phyloP scores from a whole-genome alignment of 2,797 vertebrate species.

The Rhyacichthys aspro region DNA sequence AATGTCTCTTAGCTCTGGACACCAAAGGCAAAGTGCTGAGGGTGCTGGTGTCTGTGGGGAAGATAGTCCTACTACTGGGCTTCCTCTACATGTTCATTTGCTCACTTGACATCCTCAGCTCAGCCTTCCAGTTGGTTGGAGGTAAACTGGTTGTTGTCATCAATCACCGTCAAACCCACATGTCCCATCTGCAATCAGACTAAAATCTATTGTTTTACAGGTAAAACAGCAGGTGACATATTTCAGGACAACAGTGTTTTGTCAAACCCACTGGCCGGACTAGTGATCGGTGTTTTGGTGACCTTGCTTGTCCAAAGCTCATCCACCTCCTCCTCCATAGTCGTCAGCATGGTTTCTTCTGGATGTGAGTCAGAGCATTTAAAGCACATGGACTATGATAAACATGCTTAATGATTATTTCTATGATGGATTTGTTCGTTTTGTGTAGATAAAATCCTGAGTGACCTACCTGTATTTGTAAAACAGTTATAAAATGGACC shows the following conservation, averaged over 20 bases:
- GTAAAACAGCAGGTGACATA: constrained; percentile 93
- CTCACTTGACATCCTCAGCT: constrained; percentile 93
- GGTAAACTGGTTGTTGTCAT: constrained; percentile 74
- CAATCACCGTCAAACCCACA: background rate
- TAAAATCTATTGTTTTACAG: constrained; percentile 59
- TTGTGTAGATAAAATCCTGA: too few relatives aligned
- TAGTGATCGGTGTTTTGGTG: constrained; percentile 94
- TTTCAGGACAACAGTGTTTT: constrained; percentile 89
- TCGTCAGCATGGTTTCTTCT: constrained; percentile 98
- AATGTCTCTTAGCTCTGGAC: constrained; percentile 81
- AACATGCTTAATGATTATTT: background rate
- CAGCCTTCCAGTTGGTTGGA: constrained; percentile 95
- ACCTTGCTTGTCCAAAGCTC: constrained; percentile 96
- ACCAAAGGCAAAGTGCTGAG: constrained; percentile 81
- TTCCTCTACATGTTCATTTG: constrained; percentile 96
- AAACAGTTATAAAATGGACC: too few relatives aligned
- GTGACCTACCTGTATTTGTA: too few relatives aligned
- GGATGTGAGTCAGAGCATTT: constrained; percentile 86
- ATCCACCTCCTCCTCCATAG: constrained; percentile 94
- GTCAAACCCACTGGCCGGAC: constrained; percentile 90
- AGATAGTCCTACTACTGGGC: constrained; percentile 81
- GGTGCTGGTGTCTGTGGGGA: constrained; percentile 79
- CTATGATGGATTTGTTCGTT: too few relatives aligned
- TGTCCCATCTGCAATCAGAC: too few relatives aligned
- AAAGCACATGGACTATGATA: too few relatives aligned